phyloP scores from a whole-genome alignment of 2,797 vertebrate species.

The Sebastiscus albofasciatus region DNA sequence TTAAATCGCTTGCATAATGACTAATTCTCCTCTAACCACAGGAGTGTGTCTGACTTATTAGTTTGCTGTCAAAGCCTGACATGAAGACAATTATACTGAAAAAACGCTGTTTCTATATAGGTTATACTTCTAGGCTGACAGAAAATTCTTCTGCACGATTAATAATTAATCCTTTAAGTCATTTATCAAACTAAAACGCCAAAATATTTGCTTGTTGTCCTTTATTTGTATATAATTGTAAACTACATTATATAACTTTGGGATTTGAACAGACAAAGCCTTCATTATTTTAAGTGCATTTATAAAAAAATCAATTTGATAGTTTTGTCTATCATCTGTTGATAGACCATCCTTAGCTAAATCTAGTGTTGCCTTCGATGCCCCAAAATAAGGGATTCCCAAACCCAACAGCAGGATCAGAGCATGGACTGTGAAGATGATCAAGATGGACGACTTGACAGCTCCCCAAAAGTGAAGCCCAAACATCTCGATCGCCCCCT shows the following conservation, averaged over 20 bases:
- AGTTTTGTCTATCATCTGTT: not conserved
- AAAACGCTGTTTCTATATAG: not conserved
- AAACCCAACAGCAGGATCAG: not conserved
- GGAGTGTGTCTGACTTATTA: not conserved
- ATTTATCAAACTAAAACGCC: fast-evolving
- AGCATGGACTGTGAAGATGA: too few relatives aligned
- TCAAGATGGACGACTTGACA: too few relatives aligned
- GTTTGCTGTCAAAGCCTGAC: not conserved
- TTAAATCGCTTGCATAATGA: not conserved
- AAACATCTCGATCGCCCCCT: too few relatives aligned
- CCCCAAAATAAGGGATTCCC: not conserved
- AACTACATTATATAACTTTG: not conserved
- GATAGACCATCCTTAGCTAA: not conserved
- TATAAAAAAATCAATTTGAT: not conserved
- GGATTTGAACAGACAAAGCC: not conserved
- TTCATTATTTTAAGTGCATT: not conserved
- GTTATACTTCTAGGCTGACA: not conserved
- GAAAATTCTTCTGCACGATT: not conserved
- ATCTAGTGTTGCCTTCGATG: not conserved
- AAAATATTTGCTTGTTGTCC: not conserved
- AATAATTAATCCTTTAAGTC: not conserved
- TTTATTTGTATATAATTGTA: not conserved
- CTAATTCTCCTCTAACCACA: not conserved
- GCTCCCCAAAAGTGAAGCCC: too few relatives aligned
- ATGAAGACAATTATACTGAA: not conserved